A percentile compares a stretch with the other conserved stretches of the same genome.
Conservation (phyloP, 2,113 vertebrate species). For the Psophia crepitans region DNA sequence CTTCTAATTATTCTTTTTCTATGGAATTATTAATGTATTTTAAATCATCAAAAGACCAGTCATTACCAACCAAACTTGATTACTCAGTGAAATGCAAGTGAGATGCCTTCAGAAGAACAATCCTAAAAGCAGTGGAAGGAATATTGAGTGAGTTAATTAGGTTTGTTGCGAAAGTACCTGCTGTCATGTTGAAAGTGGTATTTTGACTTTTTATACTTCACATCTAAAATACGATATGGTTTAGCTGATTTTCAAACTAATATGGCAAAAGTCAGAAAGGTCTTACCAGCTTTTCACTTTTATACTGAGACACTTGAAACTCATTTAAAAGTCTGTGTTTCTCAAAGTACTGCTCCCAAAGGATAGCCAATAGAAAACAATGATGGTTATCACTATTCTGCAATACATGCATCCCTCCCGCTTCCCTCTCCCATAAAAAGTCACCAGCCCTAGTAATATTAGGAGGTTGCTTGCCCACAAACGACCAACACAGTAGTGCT, state of each 20-base stretch:
- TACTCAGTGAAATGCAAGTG: not conserved
- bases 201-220: not conserved
- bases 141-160: not conserved
- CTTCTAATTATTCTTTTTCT: not conserved
- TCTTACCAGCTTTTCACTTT: not conserved
- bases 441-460: not conserved
- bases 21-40: not conserved
- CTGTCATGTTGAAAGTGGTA: not conserved
- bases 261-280: not conserved
- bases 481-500: not conserved
- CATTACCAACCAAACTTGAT: not conserved
- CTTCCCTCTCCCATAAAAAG: not conserved
- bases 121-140: not conserved
- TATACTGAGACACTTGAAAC: not conserved
- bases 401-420: accelerated
- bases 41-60: not conserved
- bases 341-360: not conserved
- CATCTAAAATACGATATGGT: not conserved
- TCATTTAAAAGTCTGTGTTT: not conserved
- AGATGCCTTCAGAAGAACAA: not conserved
- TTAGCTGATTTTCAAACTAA: not conserved
- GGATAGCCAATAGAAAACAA: not conserved
- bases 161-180: not conserved
- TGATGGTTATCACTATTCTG: not conserved
- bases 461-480: not conserved